Conservation (phyloP, 2,888 invertebrate species). For the Tridacna crocea region DNA sequence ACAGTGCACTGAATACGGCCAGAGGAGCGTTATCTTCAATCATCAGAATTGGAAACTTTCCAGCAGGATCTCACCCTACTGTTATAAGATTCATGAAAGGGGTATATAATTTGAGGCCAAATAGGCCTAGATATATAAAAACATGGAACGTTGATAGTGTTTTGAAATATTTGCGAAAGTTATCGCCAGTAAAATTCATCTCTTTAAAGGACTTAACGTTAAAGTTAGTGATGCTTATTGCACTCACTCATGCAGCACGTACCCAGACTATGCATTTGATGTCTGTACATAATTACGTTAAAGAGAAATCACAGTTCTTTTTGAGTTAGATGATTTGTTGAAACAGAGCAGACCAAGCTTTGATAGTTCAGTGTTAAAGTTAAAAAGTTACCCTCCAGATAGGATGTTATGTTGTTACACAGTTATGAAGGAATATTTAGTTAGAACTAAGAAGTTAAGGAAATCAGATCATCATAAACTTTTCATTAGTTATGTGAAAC, state of each 20-base stretch:
- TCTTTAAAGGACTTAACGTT: constrained; percentile 43
- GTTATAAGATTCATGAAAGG: constrained; percentile 44
- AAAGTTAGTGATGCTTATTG: constrained; percentile 50
- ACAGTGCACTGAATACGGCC: constrained; percentile 43
- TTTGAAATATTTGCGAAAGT: constrained; percentile 27
- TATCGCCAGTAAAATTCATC: constrained; percentile 32
- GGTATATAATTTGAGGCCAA: constrained; percentile 35
- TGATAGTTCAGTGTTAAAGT: constrained; percentile 22
- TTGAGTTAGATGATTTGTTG: constrained; percentile 36
- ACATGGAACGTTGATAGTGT: constrained; percentile 42
- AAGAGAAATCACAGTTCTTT: constrained; percentile 24
- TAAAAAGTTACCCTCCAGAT: constrained; percentile 28
- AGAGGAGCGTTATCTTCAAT: constrained; percentile 48
- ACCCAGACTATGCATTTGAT: constrained; percentile 35
- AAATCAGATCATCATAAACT: neutral
- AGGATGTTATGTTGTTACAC: constrained; percentile 17
- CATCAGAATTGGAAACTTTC: constrained; percentile 16
- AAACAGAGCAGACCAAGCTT: constrained; percentile 53
- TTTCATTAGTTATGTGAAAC: constrained; percentile 9
- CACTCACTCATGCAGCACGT: constrained; percentile 36
- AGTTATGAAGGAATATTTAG: constrained; percentile 24
- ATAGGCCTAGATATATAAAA: constrained; percentile 30
- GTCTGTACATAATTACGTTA: constrained; percentile 31
- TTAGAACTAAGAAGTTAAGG: constrained; percentile 14
- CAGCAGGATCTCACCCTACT: constrained; percentile 35